Evolutionary conservation across 2,888 invertebrate species (phyloP), one percentile per base, ranked within the genome.

Genomic region (Zaprionus bogoriensis): DNA sequence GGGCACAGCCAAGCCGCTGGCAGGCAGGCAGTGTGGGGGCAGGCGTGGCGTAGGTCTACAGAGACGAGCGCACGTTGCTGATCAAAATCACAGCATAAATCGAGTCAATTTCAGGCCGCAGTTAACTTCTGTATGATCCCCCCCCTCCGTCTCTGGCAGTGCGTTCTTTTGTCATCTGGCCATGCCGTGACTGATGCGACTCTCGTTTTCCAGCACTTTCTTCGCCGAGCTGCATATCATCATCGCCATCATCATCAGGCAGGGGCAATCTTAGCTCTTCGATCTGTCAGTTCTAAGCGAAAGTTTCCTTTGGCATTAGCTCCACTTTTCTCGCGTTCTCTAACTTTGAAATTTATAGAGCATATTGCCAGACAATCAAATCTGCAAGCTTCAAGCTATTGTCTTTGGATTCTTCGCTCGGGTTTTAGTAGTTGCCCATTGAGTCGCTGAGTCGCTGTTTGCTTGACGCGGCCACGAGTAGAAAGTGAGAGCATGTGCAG

Each of bases 81-180:
- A 80, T 79, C 41, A 59, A 52, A 71, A 80, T 80, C 80, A 25
- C 44, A 41, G 41, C 61, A 61, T 59, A 77, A 77, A 83, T 71
- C 68, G 76, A 52, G 23, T 41, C 76, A 77, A 76, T 81, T 80
- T 81, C 73, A 80, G 63, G 80, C 63, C 69, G 77, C 44, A 80
- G 52, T 80, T 62, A 66, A 64, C 77, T 83, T 80, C 74, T 74
- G 61, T 59, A 62, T 42, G 57, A 55, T 36, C 23, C 28, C 4
- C 19, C 7, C 14, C 20, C 7, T 25, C 4, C 10, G 32, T 30
- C 23, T 32, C 42, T 17, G 4, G 3, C 20, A 4, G 23, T 36
- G 30, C 28, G 46, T 58, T 51, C 52, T 46, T 45, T 41, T 47
- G 50, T 12, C 46, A 25, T 23, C 36, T 22, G 45, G 19, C 55